Base-by-base conservation (phyloP, 2,888 invertebrate species). In the Sphinx pinastri region DNA sequence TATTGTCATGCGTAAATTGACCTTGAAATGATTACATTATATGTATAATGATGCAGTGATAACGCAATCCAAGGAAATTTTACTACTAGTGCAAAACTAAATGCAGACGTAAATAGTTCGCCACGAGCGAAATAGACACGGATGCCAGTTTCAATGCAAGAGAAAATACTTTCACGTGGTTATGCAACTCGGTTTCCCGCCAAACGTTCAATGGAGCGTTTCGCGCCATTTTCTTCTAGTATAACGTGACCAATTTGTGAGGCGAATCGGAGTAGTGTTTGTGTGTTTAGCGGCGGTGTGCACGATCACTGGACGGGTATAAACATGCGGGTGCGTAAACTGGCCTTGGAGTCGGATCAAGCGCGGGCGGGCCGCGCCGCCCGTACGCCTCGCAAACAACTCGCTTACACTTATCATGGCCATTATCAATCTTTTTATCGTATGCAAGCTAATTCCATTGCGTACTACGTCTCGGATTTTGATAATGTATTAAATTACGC, bases 321-420 rank as follows among this genome's bases (percentile, higher is more conserved):
- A 89, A 87, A 89, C 87, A 88, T 86, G 88, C 86, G 88, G 87
- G 86, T 86, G 88, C 85, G 92, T 90, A 89, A 92, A 92, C 88
- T 90, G 91, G 89, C 93, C 93, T 93, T 93, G 93, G 84, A 78
- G 80, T 79, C 75, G 78, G 82, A 82, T 88, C 38, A 38, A 8
- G 38, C 87, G 88, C 87, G 84, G 85, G 87, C 86, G 83, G 79
- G 80, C 74, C 78, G 79, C 79, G 76, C 77, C 73, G 78, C 60
- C 79, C 80, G 76, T 77, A 75, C 77, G 75, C 82, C 83, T 82
- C 81, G 81, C 88, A 86, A 89, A 88, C 86, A 86, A 81, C 82
- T 79, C 83, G 76, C 79, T 79, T 80, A 79, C 75, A 82, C 78
- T 85, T 87, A 86, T 88, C 85, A 81, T 75, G 71, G 74, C 73